Percentiles rank a stretch among this genome's conserved stretches.
phyloP scores from a whole-genome alignment of 2,888 invertebrate species.

The Seladonia tumulorum region DNA sequence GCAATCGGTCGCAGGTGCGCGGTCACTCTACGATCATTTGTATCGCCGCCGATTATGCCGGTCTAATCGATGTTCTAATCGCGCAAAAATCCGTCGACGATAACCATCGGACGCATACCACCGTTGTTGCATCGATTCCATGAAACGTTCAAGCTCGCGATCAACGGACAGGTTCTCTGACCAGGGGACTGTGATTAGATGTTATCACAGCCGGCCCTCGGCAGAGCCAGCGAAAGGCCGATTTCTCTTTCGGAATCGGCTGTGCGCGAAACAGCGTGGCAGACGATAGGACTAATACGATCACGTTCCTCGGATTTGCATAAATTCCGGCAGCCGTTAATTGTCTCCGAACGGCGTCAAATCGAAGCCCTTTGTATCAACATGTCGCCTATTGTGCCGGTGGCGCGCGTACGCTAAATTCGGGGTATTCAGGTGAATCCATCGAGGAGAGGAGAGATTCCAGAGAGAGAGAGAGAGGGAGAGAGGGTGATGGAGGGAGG shows the following conservation, averaged over 20 bases:
- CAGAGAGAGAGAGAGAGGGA: background rate
- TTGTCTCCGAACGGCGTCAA: conserved; percentile 53
- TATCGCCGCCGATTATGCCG: background rate
- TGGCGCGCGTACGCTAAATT: conserved; percentile 35
- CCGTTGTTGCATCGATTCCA: background rate
- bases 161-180: background rate
- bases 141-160: background rate
- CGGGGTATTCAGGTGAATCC: conserved; percentile 56
- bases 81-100: background rate
- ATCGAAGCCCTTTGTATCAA: conserved; percentile 62
- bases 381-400: conserved; percentile 44
- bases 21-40: background rate
- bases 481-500: background rate
- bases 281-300: conserved; percentile 36
- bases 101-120: background rate
- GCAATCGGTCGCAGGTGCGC: background rate
- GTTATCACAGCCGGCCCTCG: background rate
- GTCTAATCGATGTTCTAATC: background rate
- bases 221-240: background rate
- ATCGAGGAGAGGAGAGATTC: conserved; percentile 14
- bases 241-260: conserved; percentile 39
- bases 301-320: conserved; percentile 49
- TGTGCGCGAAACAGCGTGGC: background rate
- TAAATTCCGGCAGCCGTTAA: conserved; percentile 57
- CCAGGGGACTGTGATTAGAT: background rate